Conservation (phyloP, 2,888 invertebrate genomes). For the Ceramica pisi region DNA sequence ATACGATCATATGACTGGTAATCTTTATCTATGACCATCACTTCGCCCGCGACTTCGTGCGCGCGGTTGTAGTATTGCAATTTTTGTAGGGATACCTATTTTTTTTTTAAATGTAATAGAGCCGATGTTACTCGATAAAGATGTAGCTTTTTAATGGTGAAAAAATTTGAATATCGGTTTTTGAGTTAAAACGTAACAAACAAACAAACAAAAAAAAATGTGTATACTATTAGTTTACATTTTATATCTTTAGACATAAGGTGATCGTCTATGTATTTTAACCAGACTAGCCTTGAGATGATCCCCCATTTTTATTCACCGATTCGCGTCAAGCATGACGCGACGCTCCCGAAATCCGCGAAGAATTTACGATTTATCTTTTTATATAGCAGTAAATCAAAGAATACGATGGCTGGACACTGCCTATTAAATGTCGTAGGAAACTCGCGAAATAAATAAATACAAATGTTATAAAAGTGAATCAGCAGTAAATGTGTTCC, state of each 20-base stretch:
- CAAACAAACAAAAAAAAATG: too few relatives aligned
- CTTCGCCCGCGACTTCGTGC: too few relatives aligned
- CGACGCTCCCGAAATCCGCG: constrained; percentile 26
- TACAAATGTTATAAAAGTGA: constrained; percentile 51
- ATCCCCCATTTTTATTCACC: constrained; percentile 25
- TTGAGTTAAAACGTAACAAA: too few relatives aligned
- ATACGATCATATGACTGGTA: constrained; percentile 24
- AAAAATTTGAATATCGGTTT: too few relatives aligned
- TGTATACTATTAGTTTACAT: too few relatives aligned
- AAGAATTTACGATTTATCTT: constrained; percentile 41
- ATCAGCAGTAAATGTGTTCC: constrained; percentile 49
- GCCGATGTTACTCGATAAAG: too few relatives aligned
- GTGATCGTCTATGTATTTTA: constrained; percentile 14
- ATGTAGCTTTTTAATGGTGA: too few relatives aligned
- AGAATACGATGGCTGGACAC: constrained; percentile 47
- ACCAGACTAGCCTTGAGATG: constrained; percentile 26
- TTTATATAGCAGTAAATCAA: constrained; percentile 50
- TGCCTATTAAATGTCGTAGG: constrained; percentile 38
- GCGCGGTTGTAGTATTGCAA: too few relatives aligned
- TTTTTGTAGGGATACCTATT: too few relatives aligned
- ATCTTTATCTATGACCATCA: constrained; percentile 34
- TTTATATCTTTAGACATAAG: constrained; percentile 10
- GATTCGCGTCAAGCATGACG: constrained; percentile 38
- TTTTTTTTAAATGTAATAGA: too few relatives aligned
- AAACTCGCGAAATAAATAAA: constrained; percentile 34